A percentile compares a stretch with the other conserved stretches of the same genome.
Evolutionary conservation across 2,113 vertebrate species (phyloP).

Genomic region (Prunella himalayana): DNA sequence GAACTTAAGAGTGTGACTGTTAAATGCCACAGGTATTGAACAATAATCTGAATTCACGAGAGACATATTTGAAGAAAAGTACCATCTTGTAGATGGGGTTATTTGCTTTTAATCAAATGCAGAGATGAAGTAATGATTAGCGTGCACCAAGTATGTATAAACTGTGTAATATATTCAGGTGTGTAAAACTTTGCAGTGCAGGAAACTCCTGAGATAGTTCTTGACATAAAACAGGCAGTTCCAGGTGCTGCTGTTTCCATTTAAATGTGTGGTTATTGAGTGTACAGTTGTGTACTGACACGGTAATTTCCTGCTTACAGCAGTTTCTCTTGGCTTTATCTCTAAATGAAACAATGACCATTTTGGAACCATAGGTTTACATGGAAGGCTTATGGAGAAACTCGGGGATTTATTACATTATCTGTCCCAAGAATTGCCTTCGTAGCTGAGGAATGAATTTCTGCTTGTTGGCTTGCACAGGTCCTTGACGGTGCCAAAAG

Average conservation of each 20-base stretch:
- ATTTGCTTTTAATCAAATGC: not conserved
- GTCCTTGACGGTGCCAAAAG: constrained; percentile 82
- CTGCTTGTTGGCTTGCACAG: constrained; percentile 61
- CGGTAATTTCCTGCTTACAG: not conserved
- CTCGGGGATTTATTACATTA: not conserved
- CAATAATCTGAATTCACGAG: not conserved
- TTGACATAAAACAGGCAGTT: not conserved
- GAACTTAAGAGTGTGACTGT: not conserved
- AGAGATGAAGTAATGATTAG: not conserved
- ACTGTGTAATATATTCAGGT: not conserved
- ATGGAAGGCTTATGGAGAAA: not conserved
- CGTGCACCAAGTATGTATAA: not conserved
- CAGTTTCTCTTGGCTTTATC: not conserved
- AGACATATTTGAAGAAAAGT: not conserved
- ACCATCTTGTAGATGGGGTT: not conserved
- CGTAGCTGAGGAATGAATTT: not conserved
- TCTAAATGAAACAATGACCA: not conserved
- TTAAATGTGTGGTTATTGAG: not conserved
- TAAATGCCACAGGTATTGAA: not conserved
- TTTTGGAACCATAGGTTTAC: not conserved
- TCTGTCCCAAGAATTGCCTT: not conserved
- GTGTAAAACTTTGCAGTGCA: not conserved
- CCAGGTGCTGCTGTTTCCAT: not conserved
- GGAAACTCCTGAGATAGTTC: not conserved
- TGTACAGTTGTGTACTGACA: not conserved